These are phyloP conservation scores for Echeneis naucrates DNA, from an alignment of 2,797 vertebrate species.

Conservation along the genomic window DNA sequence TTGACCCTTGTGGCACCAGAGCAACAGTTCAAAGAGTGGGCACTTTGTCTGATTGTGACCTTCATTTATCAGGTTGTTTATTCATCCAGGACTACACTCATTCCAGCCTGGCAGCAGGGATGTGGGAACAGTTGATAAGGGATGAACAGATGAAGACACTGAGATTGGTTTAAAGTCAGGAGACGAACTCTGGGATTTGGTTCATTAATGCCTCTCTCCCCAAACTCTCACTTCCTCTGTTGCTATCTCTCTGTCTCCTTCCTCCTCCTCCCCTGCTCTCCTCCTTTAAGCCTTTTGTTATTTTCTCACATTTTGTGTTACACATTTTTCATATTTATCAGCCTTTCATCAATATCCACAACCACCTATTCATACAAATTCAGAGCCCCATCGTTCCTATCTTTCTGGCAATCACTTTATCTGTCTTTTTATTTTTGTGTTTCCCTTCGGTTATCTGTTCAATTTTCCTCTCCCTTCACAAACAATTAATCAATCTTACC, in stretches of 20 bases:
- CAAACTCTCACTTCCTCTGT: constrained; percentile 25
- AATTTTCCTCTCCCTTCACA: constrained; percentile 44
- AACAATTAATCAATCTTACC: constrained; percentile 63
- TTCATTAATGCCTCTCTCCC: constrained; percentile 37
- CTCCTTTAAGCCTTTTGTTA: constrained; percentile 15
- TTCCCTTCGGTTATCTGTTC: constrained; percentile 52
- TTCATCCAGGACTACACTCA: constrained; percentile 60
- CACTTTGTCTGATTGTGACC: constrained; percentile 61
- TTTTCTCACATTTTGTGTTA: constrained; percentile 5
- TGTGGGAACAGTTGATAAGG: constrained; percentile 70
- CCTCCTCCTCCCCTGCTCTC: neutral
- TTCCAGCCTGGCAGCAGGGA: constrained; percentile 58
- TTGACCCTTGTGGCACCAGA: constrained; percentile 24
- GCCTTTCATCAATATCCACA: constrained; percentile 21
- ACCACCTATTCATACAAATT: constrained; percentile 7
- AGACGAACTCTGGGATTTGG: constrained; percentile 62
- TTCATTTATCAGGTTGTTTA: constrained; percentile 74
- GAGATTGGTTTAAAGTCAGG: constrained; percentile 55
- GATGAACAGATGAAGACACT: constrained; percentile 65
- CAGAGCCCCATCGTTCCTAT: constrained; percentile 14
- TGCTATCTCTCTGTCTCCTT: constrained; percentile 3
- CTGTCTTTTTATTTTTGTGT: constrained; percentile 41
- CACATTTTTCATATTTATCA: constrained; percentile 51
- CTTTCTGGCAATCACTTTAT: constrained; percentile 20
- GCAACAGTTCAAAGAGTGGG: constrained; percentile 51